Evolutionary conservation across 2,797 vertebrate species (phyloP).

Genomic region (Rachycentron canadum): DNA sequence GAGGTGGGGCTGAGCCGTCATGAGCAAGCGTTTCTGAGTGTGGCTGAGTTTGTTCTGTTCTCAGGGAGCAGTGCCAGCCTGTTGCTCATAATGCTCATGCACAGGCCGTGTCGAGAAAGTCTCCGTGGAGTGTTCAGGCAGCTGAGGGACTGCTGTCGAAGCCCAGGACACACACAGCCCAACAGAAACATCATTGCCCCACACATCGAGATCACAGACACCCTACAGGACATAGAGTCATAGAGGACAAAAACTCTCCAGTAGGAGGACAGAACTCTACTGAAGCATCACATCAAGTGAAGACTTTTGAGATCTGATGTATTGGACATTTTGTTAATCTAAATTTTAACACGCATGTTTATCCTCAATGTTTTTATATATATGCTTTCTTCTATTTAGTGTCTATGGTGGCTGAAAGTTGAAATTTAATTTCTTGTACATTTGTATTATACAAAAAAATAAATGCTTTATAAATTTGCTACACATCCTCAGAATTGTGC

Average conservation of each 20-base stretch:
- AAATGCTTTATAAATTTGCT: conserved; percentile 30
- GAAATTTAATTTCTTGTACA: background rate
- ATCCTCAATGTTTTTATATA: conserved; percentile 14
- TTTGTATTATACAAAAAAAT: conserved; percentile 30
- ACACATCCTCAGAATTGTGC: background rate
- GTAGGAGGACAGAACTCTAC: background rate
- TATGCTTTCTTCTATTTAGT: conserved; percentile 1
- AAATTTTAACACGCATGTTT: conserved; percentile 2
- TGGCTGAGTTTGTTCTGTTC: conserved; percentile 86
- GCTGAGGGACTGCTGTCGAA: conserved; percentile 73
- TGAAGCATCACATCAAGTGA: background rate
- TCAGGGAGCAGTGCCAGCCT: conserved; percentile 82
- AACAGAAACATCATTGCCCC: conserved; percentile 79
- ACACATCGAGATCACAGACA: conserved; percentile 76
- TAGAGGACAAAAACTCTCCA: conserved; percentile 21
- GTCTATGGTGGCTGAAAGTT: conserved; percentile 3
- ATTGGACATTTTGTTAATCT: background rate
- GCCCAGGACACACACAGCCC: conserved; percentile 62
- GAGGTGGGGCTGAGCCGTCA: background rate
- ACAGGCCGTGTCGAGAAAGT: conserved; percentile 76
- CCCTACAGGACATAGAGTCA: conserved; percentile 71
- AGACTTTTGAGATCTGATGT: background rate
- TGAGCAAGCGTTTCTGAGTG: conserved; percentile 76
- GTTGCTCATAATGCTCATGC: conserved; percentile 76
- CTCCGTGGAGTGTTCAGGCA: conserved; percentile 56